Percentiles rank a stretch among this genome's conserved stretches.
Evolutionary conservation across 2,797 vertebrate species (phyloP).

Genomic region (Gymnocypris eckloni): DNA sequence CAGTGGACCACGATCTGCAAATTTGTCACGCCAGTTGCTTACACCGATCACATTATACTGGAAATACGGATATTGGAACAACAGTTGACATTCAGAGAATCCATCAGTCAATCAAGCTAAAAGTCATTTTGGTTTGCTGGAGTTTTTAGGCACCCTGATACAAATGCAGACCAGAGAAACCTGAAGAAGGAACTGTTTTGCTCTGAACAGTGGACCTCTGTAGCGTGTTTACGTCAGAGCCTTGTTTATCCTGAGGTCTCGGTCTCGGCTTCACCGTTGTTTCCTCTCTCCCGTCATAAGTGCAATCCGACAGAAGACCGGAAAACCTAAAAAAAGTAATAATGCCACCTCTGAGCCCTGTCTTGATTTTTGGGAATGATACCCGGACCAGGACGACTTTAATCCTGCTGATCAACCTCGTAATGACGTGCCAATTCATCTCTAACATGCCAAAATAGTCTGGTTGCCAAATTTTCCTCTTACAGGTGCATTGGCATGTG

Average conservation of each 20-base stretch:
- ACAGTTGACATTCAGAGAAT: slow-evolving; percentile 23
- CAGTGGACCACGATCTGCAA: not conserved
- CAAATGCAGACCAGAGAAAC: slow-evolving; percentile 14
- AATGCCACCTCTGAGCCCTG: slow-evolving; percentile 23
- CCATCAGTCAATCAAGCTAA: slow-evolving; percentile 1
- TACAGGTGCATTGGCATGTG: slow-evolving; percentile 53
- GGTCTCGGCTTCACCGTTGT: not conserved
- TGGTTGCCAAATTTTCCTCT: slow-evolving; percentile 57
- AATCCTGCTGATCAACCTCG: slow-evolving; percentile 35
- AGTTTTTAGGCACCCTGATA: not conserved
- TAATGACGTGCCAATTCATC: slow-evolving; percentile 48
- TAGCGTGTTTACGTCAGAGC: slow-evolving; percentile 30
- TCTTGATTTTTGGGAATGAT: slow-evolving; percentile 20
- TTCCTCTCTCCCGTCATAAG: slow-evolving; percentile 7
- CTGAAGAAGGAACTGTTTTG: slow-evolving; percentile 16
- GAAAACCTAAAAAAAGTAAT: slow-evolving; percentile 21
- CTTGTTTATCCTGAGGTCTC: slow-evolving; percentile 4
- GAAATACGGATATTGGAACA: slow-evolving; percentile 5
- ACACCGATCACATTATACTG: slow-evolving; percentile 14
- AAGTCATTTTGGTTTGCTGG: slow-evolving; percentile 22
- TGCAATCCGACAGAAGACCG: slow-evolving; percentile 13
- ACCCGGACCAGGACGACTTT: slow-evolving; percentile 19
- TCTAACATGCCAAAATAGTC: slow-evolving; percentile 57
- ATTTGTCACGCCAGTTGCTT: slow-evolving; percentile 7
- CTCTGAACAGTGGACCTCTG: slow-evolving; percentile 21